Conservation (phyloP, 2,113 vertebrate species). For the Campylomormyrus numenius region DNA sequence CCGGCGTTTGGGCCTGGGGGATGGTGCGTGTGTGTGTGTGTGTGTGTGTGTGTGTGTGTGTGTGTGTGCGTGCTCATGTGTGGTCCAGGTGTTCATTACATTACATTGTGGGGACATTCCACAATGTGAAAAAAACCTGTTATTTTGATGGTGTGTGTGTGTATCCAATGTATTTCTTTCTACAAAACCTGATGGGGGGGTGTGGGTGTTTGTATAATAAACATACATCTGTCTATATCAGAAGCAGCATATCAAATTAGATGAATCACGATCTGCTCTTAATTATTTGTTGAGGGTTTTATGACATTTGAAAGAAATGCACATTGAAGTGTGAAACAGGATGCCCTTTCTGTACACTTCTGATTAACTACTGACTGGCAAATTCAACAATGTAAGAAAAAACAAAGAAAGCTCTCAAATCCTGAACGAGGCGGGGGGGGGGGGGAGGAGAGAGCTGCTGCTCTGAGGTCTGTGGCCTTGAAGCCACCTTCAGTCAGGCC, state of each 20-base stretch:
- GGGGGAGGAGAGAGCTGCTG: not conserved
- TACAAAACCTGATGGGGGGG: not conserved
- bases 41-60: not conserved
- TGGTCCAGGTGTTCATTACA: not conserved
- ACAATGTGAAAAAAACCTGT: no score
- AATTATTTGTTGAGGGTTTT: not conserved
- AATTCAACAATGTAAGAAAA: not conserved
- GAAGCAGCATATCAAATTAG: not conserved
- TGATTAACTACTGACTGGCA: not conserved
- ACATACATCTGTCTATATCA: not conserved
- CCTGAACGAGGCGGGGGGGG: not conserved
- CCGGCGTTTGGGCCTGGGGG: not conserved
- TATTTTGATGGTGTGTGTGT: not conserved
- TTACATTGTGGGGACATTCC: no score
- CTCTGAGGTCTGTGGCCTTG: not conserved
- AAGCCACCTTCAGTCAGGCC: not conserved
- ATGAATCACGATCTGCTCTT: not conserved
- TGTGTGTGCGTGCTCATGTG: not conserved
- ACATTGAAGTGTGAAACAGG: not conserved
- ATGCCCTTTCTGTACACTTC: not conserved
- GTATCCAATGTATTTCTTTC: not conserved
- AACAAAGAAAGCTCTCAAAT: no score
- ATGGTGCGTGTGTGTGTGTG: not conserved
- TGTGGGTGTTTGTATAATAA: not conserved
- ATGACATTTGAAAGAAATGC: not conserved